Evolutionary conservation across 2,888 invertebrate species (phyloP).

Genomic region (Pseudococcus jackbeardsleyi): DNA sequence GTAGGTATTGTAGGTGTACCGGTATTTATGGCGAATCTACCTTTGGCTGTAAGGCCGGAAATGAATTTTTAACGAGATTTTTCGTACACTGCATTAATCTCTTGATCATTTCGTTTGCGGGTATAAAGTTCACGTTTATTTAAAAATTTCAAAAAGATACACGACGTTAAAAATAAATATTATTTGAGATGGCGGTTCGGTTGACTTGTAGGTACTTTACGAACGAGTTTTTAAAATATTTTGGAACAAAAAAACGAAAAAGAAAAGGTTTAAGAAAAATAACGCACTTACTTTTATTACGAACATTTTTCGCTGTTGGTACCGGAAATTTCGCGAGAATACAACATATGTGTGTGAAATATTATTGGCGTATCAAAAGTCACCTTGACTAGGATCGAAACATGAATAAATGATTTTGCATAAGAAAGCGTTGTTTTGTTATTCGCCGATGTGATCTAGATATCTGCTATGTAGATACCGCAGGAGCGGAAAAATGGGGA

Average conservation of each 20-base stretch:
- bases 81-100: neutral
- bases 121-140: neutral
- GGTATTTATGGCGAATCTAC: neutral
- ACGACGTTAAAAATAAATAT: neutral
- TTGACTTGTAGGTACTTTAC: neutral
- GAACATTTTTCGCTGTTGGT: constrained; percentile 31
- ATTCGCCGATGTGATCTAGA: neutral
- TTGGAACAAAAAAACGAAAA: neutral
- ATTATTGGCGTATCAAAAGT: neutral
- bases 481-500: constrained; percentile 48
- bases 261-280: neutral
- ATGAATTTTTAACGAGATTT: neutral
- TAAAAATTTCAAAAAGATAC: neutral
- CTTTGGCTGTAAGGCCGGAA: neutral
- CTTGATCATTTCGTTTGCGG: neutral
- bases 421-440: constrained; percentile 57
- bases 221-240: neutral
- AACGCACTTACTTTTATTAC: constrained; percentile 46
- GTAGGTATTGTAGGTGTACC: too few species aligned
- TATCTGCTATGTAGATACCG: neutral
- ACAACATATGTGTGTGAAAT: constrained; percentile 39
- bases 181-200: neutral
- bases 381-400: constrained; percentile 41
- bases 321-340: constrained; percentile 45
- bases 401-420: constrained; percentile 52